phyloP scores from a whole-genome alignment of 2,113 vertebrate genomes.

The Oncorhynchus tshawytscha region DNA sequence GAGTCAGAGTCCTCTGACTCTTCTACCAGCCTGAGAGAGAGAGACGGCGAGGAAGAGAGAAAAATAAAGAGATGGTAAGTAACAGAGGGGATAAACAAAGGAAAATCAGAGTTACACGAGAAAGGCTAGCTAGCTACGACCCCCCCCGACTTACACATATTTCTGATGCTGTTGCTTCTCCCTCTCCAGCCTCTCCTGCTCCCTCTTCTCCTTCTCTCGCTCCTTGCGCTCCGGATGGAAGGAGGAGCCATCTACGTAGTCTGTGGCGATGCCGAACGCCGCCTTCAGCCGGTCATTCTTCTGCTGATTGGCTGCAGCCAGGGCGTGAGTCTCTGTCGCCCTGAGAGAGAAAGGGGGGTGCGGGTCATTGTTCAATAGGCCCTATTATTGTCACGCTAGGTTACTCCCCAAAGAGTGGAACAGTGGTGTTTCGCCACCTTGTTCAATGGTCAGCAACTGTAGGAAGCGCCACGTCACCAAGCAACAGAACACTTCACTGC shows the following conservation, averaged over 20 bases:
- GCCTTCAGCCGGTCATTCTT: conserved; percentile 88
- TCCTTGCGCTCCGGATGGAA: conserved; percentile 88
- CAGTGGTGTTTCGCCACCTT: too few relatives aligned
- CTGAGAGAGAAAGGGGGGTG: conserved; percentile 49
- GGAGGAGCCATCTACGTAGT: conserved; percentile 88
- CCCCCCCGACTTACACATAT: conserved; percentile 70
- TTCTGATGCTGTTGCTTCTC: conserved; percentile 71
- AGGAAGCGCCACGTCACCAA: neutral
- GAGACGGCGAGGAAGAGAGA: neutral
- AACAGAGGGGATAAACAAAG: neutral
- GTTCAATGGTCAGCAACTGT: too few relatives aligned
- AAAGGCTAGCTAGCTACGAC: neutral
- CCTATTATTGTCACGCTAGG: too few relatives aligned
- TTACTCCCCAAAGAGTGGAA: too few relatives aligned
- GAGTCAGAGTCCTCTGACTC: conserved; percentile 80
- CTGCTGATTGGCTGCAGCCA: conserved; percentile 89
- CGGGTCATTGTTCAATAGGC: neutral
- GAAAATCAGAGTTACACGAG: neutral
- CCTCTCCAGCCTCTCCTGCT: conserved; percentile 73
- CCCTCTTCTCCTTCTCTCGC: conserved; percentile 76
- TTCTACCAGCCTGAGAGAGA: conserved; percentile 74
- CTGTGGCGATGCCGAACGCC: conserved; percentile 86
- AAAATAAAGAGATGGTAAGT: too few relatives aligned
- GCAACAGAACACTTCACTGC: too few relatives aligned
- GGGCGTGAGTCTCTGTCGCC: conserved; percentile 86